phyloP scores from a whole-genome alignment of 2,797 vertebrate genomes.

The Rhynchotus rufescens region DNA sequence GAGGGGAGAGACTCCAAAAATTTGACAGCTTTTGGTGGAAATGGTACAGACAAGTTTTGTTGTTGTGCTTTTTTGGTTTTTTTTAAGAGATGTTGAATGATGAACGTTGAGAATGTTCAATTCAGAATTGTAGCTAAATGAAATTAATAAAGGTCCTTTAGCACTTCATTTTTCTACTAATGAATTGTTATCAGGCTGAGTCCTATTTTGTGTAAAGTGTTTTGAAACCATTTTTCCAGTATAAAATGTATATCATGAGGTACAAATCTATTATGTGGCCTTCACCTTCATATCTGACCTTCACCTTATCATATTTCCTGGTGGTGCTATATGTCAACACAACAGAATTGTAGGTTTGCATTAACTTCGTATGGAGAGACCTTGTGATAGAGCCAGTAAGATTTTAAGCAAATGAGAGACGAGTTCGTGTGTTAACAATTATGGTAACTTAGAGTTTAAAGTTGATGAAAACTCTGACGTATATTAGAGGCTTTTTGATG shows the following conservation, averaged over 20 bases:
- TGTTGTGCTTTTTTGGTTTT: neutral
- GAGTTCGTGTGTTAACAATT: neutral
- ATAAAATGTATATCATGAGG: neutral
- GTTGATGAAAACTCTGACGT: neutral
- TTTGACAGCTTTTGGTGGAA: neutral
- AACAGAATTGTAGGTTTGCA: neutral
- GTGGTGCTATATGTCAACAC: neutral
- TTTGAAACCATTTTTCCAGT: neutral
- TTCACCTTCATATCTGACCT: neutral
- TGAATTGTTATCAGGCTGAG: neutral
- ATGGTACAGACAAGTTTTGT: neutral
- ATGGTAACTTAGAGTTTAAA: neutral
- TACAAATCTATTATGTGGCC: neutral
- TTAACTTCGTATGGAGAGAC: neutral
- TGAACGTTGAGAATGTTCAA: neutral
- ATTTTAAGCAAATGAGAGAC: neutral
- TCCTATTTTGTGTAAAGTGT: neutral
- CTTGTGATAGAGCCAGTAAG: neutral
- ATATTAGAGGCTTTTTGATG: neutral
- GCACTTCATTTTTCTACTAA: neutral
- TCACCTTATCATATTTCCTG: neutral
- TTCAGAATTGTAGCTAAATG: neutral
- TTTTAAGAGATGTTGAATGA: neutral
- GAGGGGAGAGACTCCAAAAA: neutral
- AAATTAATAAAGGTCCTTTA: neutral